A percentile compares a stretch with the other conserved stretches of the same genome.
phyloP scores from a whole-genome alignment of 2,888 invertebrate genomes.

The Clunio marinus region DNA sequence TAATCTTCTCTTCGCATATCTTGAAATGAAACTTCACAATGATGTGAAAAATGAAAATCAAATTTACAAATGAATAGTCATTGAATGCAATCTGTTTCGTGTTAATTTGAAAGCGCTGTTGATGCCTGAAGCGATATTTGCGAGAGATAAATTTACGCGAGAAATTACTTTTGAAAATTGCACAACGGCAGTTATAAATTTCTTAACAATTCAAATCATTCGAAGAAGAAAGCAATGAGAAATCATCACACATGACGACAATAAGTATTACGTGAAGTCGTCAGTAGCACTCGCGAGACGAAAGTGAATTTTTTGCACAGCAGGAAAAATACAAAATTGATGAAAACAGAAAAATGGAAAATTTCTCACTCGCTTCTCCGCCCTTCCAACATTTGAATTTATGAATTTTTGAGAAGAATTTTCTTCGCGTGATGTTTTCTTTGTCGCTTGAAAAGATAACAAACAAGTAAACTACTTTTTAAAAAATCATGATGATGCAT shows the following conservation, averaged over 20 bases:
- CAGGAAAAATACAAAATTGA: constrained; percentile 24
- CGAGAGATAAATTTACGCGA: not conserved
- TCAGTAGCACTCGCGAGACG: constrained; percentile 33
- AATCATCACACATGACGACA: not conserved
- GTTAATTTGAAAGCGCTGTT: constrained; percentile 30
- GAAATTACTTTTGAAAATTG: not conserved
- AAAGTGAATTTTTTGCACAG: constrained; percentile 5
- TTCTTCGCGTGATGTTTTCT: constrained; percentile 10
- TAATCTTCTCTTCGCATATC: not conserved
- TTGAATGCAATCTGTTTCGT: constrained; percentile 6
- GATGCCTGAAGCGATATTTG: constrained; percentile 25
- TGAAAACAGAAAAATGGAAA: constrained; percentile 6
- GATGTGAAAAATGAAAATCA: not conserved
- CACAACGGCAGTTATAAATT: constrained; percentile 22
- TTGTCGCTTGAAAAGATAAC: not conserved
- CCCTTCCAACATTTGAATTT: no score
- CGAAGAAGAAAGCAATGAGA: not conserved
- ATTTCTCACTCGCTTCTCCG: not conserved
- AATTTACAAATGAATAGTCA: constrained; percentile 11
- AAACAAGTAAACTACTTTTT: not conserved
- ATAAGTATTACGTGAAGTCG: constrained; percentile 36
- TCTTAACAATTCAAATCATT: not conserved
- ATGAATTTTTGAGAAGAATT: constrained; percentile 28
- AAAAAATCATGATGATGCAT: constrained; percentile 16
- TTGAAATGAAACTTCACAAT: not conserved